Percentiles rank a stretch among this genome's conserved stretches.
These are phyloP conservation scores for Cosmopolites sordidus DNA, from an alignment of 2,888 invertebrate species.

Conservation along the genomic window DNA sequence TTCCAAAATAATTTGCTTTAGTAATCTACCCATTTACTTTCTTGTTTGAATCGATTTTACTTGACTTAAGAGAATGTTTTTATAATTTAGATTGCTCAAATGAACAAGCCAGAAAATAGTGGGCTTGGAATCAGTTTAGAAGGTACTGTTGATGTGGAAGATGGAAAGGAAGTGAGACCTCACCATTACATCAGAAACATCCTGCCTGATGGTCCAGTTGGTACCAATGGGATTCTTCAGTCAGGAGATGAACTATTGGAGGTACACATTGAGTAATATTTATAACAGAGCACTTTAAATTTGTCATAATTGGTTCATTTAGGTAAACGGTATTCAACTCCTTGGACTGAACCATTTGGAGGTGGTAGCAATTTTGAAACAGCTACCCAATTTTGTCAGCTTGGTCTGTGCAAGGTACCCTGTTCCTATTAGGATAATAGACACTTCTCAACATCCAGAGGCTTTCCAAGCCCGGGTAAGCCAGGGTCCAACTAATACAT, in stretches of 20 bases:
- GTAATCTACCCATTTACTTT: too few species aligned
- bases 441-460: constrained; percentile 61
- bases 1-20: too few species aligned
- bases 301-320: too few species aligned
- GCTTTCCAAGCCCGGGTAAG: constrained; percentile 67
- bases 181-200: constrained; percentile 91
- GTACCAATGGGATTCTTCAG: constrained; percentile 66
- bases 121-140: constrained; percentile 89
- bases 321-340: constrained; percentile 84
- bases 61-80: too few species aligned
- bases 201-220: constrained; percentile 83
- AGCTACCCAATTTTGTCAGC: constrained; percentile 73
- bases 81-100: constrained; percentile 67
- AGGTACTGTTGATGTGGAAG: constrained; percentile 89
- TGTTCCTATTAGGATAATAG: constrained; percentile 56
- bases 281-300: too few species aligned
- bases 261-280: too few species aligned
- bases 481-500: constrained; percentile 13
- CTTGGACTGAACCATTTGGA: constrained; percentile 87
- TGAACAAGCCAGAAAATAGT: constrained; percentile 76
- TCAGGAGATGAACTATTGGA: constrained; percentile 86
- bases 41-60: too few species aligned
- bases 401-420: constrained; percentile 72
- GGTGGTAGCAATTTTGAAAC: constrained; percentile 81
- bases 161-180: constrained; percentile 82